A percentile compares a stretch with the other conserved stretches of the same genome.
phyloP scores from a whole-genome alignment of 2,113 vertebrate species.

The Pteruthius melanotis region DNA sequence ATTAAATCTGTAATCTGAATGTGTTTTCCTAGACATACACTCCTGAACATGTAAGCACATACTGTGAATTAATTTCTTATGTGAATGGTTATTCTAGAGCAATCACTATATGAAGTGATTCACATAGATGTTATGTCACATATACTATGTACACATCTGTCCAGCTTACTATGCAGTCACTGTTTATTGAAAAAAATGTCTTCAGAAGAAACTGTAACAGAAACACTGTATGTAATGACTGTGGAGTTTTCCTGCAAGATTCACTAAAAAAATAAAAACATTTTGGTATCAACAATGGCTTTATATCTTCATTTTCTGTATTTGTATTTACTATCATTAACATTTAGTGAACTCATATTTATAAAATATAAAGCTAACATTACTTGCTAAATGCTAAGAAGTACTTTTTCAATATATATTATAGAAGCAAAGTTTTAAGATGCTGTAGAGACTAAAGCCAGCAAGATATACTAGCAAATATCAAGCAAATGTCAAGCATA shows the following conservation, averaged over 20 bases:
- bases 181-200: background rate
- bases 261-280: background rate
- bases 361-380: background rate
- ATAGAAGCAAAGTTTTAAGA: background rate
- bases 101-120: background rate
- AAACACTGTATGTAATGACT: background rate
- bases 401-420: background rate
- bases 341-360: background rate
- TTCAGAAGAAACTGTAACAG: background rate
- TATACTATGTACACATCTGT: background rate
- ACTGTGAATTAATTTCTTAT: background rate
- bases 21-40: background rate
- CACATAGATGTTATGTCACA: background rate
- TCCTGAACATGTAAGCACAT: background rate
- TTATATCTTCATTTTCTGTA: background rate
- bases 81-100: background rate
- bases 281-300: background rate
- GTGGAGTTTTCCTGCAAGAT: background rate
- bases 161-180: background rate
- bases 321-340: background rate
- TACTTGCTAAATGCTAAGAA: background rate
- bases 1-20: background rate
- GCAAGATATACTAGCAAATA: background rate
- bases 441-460: background rate
- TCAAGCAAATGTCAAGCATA: conserved; percentile 17